Evolutionary conservation across 2,888 invertebrate genomes (phyloP), one percentile per base, ranked within the genome.

Genomic region (Mycalesis mineus): DNA sequence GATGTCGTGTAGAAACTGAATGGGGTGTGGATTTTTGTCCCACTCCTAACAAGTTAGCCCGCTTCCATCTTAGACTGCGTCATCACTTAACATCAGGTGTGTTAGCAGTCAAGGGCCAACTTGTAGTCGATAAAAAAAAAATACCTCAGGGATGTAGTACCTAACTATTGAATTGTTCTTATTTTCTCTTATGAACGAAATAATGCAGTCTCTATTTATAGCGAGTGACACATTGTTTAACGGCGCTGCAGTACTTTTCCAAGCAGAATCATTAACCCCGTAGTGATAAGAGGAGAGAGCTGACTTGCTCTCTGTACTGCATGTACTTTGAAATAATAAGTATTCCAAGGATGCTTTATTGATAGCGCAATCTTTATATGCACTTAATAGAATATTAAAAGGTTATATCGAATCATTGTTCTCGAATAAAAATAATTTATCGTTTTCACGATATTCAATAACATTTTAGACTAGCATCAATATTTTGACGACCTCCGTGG

Each of bases 201-300:
- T 50, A 50, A 41, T 40, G 11, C 28, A 11, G 11, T 15, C 13
- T 5, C 51, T 40, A 51, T 31, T 40, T 31, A 41, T 51, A 47
- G 15, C 14, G 9, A 13, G 31, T 80, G 78, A 77, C 71, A 71
- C 78, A 81, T 79, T 40, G 50, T 39, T 39, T 50, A 31, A 7
- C 29, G 29, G n/a, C 78, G 67, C 57, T 62, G 65, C 68, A 68
- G 88, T 86, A 87, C 74, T 82, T 88, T 88, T 88, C 88, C 88
- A 84, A 78, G 73, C 82, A 53, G 58, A 58, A 61, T 49, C 60
- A 81, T 85, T 57, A 57, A 54, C 75, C 80, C 72, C 85, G 83
- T 33, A 57, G 53, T 57, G 86, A 85, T 88, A 79, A 58, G 41
- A 41, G 54, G 53, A 60, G 59, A 59, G 59, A 41, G 39, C 37